Percentiles rank a stretch among this genome's conserved stretches.
Evolutionary conservation across 1,140 invertebrate genomes (phyloP).

Genomic region (Neodiprion lecontei): DNA sequence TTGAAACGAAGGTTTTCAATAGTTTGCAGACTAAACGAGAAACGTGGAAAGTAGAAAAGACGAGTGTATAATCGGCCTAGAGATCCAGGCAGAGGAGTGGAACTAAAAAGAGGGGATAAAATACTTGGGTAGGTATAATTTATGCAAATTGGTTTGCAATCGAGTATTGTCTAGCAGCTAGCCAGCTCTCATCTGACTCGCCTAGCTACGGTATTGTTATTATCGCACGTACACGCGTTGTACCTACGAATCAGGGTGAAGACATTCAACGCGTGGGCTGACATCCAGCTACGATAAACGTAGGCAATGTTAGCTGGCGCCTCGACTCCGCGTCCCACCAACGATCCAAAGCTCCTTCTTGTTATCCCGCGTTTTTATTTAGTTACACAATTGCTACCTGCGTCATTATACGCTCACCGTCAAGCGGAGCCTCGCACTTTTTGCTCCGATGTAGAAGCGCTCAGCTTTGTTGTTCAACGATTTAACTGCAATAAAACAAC

Average conservation of each 20-base stretch:
- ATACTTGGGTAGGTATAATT: conserved; percentile 45
- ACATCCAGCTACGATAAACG: not conserved
- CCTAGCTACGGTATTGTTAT: not conserved
- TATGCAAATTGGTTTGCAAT: conserved; percentile 40
- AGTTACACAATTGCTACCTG: too few relatives aligned
- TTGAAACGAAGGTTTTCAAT: too few relatives aligned
- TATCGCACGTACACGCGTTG: not conserved
- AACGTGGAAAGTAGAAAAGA: too few relatives aligned
- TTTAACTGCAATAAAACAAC: too few relatives aligned
- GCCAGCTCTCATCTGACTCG: not conserved
- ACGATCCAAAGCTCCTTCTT: not conserved
- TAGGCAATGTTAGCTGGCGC: not conserved
- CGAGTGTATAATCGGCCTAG: too few relatives aligned
- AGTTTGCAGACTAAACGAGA: too few relatives aligned
- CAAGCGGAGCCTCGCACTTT: too few relatives aligned
- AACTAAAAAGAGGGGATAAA: conserved; percentile 36
- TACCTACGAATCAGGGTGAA: not conserved
- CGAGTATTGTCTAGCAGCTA: conserved; percentile 37
- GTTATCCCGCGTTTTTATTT: too few relatives aligned
- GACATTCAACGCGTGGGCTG: not conserved
- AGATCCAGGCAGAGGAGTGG: not conserved
- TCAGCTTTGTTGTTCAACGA: too few relatives aligned
- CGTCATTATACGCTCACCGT: too few relatives aligned
- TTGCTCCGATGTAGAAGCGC: too few relatives aligned
- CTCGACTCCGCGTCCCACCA: not conserved